Percentiles rank a stretch among this genome's conserved stretches.
Evolutionary conservation across 1,140 invertebrate species (phyloP).

Genomic region (Stenopsyche tienmushanensis): DNA sequence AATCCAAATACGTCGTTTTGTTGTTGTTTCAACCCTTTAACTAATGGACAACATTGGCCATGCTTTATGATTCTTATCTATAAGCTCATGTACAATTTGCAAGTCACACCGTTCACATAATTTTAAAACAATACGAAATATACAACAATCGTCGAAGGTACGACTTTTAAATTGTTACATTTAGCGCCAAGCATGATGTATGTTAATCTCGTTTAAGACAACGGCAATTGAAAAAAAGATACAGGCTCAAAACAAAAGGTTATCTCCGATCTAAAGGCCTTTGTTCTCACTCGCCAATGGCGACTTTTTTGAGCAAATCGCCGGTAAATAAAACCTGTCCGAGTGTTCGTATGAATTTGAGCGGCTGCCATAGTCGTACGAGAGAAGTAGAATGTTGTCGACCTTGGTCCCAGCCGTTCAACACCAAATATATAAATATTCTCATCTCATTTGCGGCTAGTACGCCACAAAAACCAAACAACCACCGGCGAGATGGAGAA

Average conservation of each 20-base stretch:
- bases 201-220: no score
- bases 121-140: background rate
- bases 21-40: no score
- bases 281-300: constrained; percentile 15
- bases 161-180: background rate
- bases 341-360: constrained; percentile 33
- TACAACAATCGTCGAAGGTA: background rate
- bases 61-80: no score
- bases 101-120: background rate
- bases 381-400: constrained; percentile 40
- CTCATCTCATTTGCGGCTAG: background rate
- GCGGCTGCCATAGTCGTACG: constrained; percentile 22
- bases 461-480: background rate
- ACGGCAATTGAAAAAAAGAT: background rate
- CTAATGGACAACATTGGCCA: no score
- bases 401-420: constrained; percentile 34
- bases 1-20: no score
- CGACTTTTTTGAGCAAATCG: constrained; percentile 31
- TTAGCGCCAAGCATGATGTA: no score
- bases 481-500: background rate
- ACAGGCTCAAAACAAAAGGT: constrained; percentile 1
- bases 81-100: background rate
- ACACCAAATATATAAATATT: background rate
- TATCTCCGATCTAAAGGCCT: constrained; percentile 2
- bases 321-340: constrained; percentile 40